Conservation (phyloP, 2,113 vertebrate genomes). For the Nycticryphes semicollaris region DNA sequence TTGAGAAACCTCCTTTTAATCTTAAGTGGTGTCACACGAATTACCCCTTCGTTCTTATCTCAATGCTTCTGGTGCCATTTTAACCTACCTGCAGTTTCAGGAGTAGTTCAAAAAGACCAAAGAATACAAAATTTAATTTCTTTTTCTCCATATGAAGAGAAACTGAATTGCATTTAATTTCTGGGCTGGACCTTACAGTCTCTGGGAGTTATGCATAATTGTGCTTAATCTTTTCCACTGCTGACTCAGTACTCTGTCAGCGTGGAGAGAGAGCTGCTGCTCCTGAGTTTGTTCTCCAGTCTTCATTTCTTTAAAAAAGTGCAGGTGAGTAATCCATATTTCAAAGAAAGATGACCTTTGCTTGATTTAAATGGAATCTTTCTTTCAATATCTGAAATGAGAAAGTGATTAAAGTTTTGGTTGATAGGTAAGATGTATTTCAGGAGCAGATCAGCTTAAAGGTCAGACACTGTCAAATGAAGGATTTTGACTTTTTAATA, state of each 20-base stretch:
- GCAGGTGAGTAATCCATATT: slow-evolving; percentile 72
- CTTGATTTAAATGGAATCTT: slow-evolving; percentile 78
- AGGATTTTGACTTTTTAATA: slow-evolving; percentile 75
- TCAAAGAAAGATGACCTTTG: slow-evolving; percentile 81
- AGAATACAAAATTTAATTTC: not conserved
- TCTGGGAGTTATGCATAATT: slow-evolving; percentile 44
- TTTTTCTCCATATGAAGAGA: not conserved
- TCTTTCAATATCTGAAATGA: slow-evolving; percentile 79
- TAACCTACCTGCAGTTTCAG: slow-evolving; percentile 14
- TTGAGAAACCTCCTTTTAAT: not conserved
- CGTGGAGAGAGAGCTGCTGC: not conserved
- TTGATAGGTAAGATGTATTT: slow-evolving; percentile 78
- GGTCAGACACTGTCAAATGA: slow-evolving; percentile 77
- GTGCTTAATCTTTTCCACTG: slow-evolving; percentile 65
- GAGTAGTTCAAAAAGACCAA: slow-evolving; percentile 9
- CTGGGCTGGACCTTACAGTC: slow-evolving; percentile 36
- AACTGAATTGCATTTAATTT: slow-evolving; percentile 50
- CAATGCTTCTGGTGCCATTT: slow-evolving; percentile 30
- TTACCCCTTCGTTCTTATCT: not conserved
- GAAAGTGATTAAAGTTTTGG: slow-evolving; percentile 79
- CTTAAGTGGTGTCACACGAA: not conserved
- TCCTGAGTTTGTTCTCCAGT: slow-evolving; percentile 53
- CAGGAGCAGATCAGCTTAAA: slow-evolving; percentile 78
- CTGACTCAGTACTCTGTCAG: slow-evolving; percentile 67
- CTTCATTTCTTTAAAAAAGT: slow-evolving; percentile 50